Evolutionary conservation across 2,888 invertebrate genomes (phyloP), one percentile per base, ranked within the genome.

Genomic region (Chorisops tibialis): DNA sequence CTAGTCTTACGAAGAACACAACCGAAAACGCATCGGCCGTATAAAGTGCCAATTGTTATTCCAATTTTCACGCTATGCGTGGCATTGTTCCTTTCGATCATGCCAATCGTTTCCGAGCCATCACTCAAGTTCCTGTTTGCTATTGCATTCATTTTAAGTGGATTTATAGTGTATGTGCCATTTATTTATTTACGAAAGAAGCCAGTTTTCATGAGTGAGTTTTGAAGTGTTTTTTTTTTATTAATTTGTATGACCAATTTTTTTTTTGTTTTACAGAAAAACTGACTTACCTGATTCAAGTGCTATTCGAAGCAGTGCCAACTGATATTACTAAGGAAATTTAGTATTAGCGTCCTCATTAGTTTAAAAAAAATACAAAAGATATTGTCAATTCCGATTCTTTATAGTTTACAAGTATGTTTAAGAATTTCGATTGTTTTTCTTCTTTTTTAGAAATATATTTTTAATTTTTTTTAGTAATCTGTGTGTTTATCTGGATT

Each of bases 81-180:
- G 41, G 85, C 91, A 0, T 77, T 88, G 67, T 90, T 89, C 72
- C 79, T 93, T 43, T 86, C 89, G 12, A 77, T 89, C 7, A 81
- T 86, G 45, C 92, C 93, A 5, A 88, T 93, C 47, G 78, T 89
- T 7, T 83, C 86, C 56, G 85, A 90, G 65, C 92, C 92, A 0
- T 85, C 88, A 2, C 76, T 85, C 0, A 90, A 90, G 74, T 91
- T 91, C 74, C 77, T 92, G 3, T 86, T 89, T 72, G 90, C 91
- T 0, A 75, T 89, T 6, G 80, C 83, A 1, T 91, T 91, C 72
- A 85, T 91, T 61, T 69, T 86, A 0, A 68, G 86, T 39, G 93
- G 92, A 0, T 79, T 86, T 1, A 72, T 82, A 1, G 83, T 91
- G 49, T 93, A 93, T 74, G 85, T 88, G 48, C 80, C 86, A 61